A percentile compares a stretch with the other conserved stretches of the same genome.
These are phyloP conservation scores for Artibeus jamaicensis DNA, from an alignment of 2,797 vertebrate species.

Conservation along the genomic window DNA sequence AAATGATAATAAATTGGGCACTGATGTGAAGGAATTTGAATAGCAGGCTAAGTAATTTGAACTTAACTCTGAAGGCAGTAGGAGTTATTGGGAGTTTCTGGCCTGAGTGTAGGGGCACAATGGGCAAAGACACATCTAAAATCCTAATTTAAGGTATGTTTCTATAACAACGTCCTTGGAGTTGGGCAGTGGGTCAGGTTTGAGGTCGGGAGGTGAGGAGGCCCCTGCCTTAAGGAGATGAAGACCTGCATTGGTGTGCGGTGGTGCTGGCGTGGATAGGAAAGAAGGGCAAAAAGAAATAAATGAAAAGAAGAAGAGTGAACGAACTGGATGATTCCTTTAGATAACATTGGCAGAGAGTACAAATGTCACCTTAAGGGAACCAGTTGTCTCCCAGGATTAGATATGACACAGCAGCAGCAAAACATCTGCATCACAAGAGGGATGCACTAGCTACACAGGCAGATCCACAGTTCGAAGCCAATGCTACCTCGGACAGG, in stretches of 20 bases:
- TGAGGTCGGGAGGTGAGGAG: not conserved
- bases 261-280: not conserved
- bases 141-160: not conserved
- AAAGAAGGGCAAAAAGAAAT: not conserved
- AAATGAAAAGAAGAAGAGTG: not conserved
- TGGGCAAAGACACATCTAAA: not conserved
- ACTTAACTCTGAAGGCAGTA: not conserved
- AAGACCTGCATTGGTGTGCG: not conserved
- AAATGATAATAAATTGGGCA: not conserved
- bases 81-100: not conserved
- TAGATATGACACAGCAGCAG: not conserved
- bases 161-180: not conserved
- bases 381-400: not conserved
- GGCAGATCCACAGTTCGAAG: not conserved
- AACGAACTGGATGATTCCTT: not conserved
- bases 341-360: not conserved
- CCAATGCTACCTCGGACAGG: not conserved
- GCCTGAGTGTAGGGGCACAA: not conserved
- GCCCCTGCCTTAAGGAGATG: not conserved
- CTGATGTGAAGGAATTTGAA: not conserved
- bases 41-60: not conserved
- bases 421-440: not conserved
- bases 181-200: not conserved
- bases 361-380: not conserved
- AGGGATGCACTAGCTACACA: not conserved